Base-by-base conservation (phyloP, 2,888 invertebrate species). In the Melipona beecheii region DNA sequence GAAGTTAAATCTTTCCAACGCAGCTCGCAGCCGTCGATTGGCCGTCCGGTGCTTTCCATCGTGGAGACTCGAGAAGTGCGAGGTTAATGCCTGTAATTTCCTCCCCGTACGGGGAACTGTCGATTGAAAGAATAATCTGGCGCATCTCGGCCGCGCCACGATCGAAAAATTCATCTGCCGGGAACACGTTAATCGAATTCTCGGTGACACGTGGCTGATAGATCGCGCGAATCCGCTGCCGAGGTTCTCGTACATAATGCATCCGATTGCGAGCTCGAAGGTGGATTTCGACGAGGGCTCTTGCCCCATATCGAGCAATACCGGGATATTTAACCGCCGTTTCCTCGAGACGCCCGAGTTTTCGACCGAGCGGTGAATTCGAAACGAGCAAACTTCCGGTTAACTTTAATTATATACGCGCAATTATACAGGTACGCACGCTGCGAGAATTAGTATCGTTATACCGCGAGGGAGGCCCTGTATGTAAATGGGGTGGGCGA, bases 241-340 rank as follows among this genome's bases (percentile, higher is more conserved):
- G 43, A 50, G 71, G 43, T 72, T 54, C 80, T 85, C 83, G 72
- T 81, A 80, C 75, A 85, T 83, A 83, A 85, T 83, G 78, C 78
- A 83, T 64, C 52, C 60, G 36, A 27, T 13, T 19, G 36, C 36
- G 58, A 43, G 73, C 64, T 64, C 43, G 31, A 73, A 66, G 62
- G 73, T 75, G 65, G 78, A 82, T 84, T 82, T 76, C 75, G 58
- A 82, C 70, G 75, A 71, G 11, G 56, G 5, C 56, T 11, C n/a
- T 58, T 15, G 4, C 24, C 24, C 56, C n/a, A 58, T n/a, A 58
- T 15, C 56, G n/a, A 27, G 27, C 60, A 60, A 17, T n/a, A 9
- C 9, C 60, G 19, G 17, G n/a, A 58, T 58, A 58, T 58, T 58
- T 58, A n/a, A 58, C 56, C 24, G 1, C 50, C 13, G 4, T 0